Evolutionary conservation across 2,888 invertebrate species (phyloP).

Genomic region (Clivina fossor): DNA sequence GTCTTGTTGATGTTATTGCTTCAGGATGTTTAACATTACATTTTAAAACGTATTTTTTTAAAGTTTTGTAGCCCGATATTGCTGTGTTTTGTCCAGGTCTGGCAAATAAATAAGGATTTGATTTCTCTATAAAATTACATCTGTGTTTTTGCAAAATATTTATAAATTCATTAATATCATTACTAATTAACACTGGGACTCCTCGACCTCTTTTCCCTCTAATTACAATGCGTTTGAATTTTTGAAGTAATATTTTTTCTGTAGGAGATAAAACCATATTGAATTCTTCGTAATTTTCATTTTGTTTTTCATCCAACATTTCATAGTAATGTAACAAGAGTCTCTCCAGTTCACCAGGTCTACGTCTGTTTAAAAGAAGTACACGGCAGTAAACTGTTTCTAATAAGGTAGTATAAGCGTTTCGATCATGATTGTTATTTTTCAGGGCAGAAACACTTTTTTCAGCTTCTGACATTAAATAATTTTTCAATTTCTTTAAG

Average conservation of each 20-base stretch:
- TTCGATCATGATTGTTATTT: too few species aligned
- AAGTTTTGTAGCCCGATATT: constrained; percentile 38
- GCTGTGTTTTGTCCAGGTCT: constrained; percentile 15
- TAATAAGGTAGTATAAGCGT: too few species aligned
- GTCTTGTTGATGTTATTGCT: constrained; percentile 39
- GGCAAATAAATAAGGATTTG: constrained; percentile 37
- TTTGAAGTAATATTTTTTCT: too few species aligned
- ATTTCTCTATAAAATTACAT: constrained; percentile 28
- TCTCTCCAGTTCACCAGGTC: constrained; percentile 42
- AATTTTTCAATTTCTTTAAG: too few species aligned
- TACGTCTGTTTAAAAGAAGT: constrained; percentile 41
- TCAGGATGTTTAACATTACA: constrained; percentile 35
- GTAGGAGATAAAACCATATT: constrained; percentile 35
- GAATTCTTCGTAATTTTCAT: constrained; percentile 40
- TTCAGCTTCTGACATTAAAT: too few species aligned
- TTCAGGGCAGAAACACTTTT: too few species aligned
- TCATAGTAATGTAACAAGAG: constrained; percentile 36
- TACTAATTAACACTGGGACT: constrained; percentile 42
- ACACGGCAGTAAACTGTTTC: constrained; percentile 40
- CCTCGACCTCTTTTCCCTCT: constrained; percentile 41
- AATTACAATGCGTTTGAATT: too few species aligned
- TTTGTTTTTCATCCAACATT: constrained; percentile 2
- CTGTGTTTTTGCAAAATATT: constrained; percentile 33
- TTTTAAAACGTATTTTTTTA: constrained; percentile 39
- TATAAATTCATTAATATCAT: constrained; percentile 40